Conservation (phyloP, 2,888 invertebrate genomes). For the Lottia gigantea region DNA sequence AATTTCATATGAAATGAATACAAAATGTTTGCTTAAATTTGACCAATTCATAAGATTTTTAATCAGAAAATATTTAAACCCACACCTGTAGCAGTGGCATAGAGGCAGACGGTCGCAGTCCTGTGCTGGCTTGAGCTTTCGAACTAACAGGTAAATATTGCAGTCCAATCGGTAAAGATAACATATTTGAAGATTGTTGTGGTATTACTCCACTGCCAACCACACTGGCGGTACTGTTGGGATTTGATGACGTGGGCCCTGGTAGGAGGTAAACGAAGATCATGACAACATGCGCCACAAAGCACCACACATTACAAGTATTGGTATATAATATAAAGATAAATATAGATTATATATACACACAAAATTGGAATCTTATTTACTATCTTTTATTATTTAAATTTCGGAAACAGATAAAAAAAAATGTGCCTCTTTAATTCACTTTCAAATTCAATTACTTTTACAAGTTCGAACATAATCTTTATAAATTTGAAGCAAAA, state of each 20-base stretch:
- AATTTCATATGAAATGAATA: no score
- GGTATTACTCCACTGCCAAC: background rate
- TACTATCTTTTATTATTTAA: no score
- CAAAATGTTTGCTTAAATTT: no score
- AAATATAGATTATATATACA: background rate
- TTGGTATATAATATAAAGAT: background rate
- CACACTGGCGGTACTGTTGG: conserved; percentile 1
- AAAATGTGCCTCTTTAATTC: no score
- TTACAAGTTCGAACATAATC: background rate
- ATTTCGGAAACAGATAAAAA: conserved; percentile 3
- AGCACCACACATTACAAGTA: conserved; percentile 10
- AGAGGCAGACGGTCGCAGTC: conserved; percentile 43
- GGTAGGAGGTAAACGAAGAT: background rate
- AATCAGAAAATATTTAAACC: background rate
- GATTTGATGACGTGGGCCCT: conserved; percentile 29
- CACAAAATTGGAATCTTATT: background rate
- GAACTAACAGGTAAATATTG: conserved; percentile 61
- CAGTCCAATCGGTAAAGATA: conserved; percentile 60
- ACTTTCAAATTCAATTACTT: no score
- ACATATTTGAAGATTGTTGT: conserved; percentile 43
- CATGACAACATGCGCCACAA: background rate
- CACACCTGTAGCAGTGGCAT: conserved; percentile 61
- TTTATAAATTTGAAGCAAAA: background rate
- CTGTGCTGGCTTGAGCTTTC: conserved; percentile 44
- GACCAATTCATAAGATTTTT: background rate